Base-by-base conservation (phyloP, 2,888 invertebrate genomes). In the Philereme vetulata region DNA sequence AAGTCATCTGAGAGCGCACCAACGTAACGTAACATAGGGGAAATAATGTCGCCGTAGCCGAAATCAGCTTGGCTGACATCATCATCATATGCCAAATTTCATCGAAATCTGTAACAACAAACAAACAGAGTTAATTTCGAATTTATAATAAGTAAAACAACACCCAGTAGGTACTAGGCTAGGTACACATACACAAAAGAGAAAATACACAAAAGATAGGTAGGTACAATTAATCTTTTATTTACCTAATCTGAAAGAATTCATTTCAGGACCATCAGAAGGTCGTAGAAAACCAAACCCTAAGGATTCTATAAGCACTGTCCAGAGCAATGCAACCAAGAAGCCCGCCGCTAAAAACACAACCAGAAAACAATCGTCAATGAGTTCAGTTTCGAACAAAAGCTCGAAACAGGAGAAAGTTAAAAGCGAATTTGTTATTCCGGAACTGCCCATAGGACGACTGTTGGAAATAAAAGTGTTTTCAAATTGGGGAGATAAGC, bases 401-500 rank as follows among this genome's bases (percentile, higher is more conserved):
- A 70, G 62, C 53, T 60, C 66, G 6, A 74, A 75, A 35, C 80
- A 77, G 51, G 84, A 84, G 10, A 85, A 76, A 67, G 59, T 64
- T 5, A 86, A 81, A 62, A 82, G 71, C 56, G 93, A 94, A 72
- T 96, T 96, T 80, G 90, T 95, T 44, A 96, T 97, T 64, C 97
- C 96, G 0, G 95, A 96, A 82, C 85, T 96, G 68, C 97, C 96
- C 0, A 86, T 85, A 64, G 97, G 96, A n/a, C 86, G 92, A 72
- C 82, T 93, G 56, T 77, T 97, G 72, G 93, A 93, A 66, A 86
- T 97, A 55, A 94, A 95, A 79, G 95, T 97, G 67, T 86, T 93
- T 58, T 93, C 93, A 11, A 96, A 96, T 36, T 97, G 97, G 97
- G 97, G 96, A 6, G 97, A 97, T 78, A 94, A 94, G 70, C 94